phyloP scores from a whole-genome alignment of 2,113 vertebrate genomes.

The Platysteira castanea region DNA sequence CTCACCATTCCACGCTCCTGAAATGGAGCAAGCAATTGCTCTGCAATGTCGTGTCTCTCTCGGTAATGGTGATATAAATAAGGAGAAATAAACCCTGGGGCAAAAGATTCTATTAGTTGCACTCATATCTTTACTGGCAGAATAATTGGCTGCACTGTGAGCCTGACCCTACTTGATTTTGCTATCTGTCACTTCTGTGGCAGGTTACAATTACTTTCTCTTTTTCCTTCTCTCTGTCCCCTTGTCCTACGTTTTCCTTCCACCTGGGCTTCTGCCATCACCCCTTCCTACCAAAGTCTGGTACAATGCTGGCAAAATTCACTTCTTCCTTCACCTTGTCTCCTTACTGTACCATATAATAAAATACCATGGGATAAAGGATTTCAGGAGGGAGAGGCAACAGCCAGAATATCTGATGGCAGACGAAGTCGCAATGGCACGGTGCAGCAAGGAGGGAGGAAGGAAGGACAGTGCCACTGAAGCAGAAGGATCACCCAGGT shows the following conservation, averaged over 20 bases:
- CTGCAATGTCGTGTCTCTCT: background rate
- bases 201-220: background rate
- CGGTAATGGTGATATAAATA: background rate
- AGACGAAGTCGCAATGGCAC: background rate
- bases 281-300: background rate
- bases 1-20: background rate
- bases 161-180: background rate
- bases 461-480: background rate
- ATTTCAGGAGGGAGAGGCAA: background rate
- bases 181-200: background rate
- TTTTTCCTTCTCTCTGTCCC: background rate
- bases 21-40: background rate
- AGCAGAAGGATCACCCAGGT: background rate
- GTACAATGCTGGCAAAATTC: background rate
- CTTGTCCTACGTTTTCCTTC: background rate
- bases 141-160: background rate
- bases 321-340: background rate
- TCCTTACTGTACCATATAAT: background rate
- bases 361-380: background rate
- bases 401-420: background rate
- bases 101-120: background rate
- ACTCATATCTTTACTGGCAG: constrained; percentile 5
- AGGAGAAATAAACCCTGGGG: background rate
- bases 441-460: background rate
- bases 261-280: background rate